Evolutionary conservation across 2,797 vertebrate genomes (phyloP), one percentile per base, ranked within the genome.

Genomic region (Chrosomus eos): DNA sequence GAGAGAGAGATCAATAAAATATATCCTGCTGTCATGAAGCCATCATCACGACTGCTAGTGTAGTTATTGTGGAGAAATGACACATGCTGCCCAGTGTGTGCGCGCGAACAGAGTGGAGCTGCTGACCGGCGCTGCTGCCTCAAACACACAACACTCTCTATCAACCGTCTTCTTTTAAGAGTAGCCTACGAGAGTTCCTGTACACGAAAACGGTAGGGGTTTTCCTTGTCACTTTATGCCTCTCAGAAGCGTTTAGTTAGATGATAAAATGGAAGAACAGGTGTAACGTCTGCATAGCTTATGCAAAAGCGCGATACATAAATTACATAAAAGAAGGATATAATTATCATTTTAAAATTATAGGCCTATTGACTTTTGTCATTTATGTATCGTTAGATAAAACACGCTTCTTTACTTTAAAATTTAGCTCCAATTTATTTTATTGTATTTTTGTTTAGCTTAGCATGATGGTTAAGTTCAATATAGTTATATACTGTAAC

Each of bases 21-120:
- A 60, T n/a, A 36, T 72, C 31, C 55, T 23, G 68, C 66, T 48
- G 76, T 48, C 28, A 70, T 80, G 53, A 70, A 43, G 48, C 18
- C 45, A 48, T 48, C 67, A 81, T 72, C 48, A 38, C n/a, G 23
- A 13, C 43, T 40, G 48, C 40, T 72, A 16, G 43, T 66, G 72
- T 23, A 55, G 31, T 66, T 73, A 38, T 40, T 40, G n/a, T 26
- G 73, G 74, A 70, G 82, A 84, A 45, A 36, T 84, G 64, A 78
- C 73, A 83, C 60, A 55, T 31, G 81, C 19, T 75, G 21, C 1
- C 43, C 82, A 58, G 33, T 68, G 7, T 53, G 13, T 6, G 62
- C 48, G 73, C n/a, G 26, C 78, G 64, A 70, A 67, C 62, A 7
- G 62, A 45, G 16, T 48, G 14, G 72, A 58, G 68, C 16, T 48